phyloP scores from a whole-genome alignment of 2,888 invertebrate genomes.

The Keiferia lycopersicella region DNA sequence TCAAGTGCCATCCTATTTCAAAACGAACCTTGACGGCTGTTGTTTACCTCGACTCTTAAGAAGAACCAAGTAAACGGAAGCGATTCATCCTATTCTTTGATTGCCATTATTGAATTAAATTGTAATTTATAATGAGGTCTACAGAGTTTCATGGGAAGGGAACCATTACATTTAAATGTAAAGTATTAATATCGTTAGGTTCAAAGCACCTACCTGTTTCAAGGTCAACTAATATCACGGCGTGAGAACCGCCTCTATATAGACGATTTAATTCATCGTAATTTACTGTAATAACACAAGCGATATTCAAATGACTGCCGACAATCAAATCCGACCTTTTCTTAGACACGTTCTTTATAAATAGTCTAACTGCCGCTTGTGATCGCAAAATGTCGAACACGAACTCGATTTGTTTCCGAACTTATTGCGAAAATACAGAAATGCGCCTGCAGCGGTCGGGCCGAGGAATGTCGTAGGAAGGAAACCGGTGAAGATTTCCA shows the following conservation, averaged over 20 bases:
- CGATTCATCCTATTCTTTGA: slow-evolving; percentile 62
- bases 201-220: slow-evolving; percentile 58
- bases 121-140: not conserved
- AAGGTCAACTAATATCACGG: slow-evolving; percentile 68
- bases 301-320: slow-evolving; percentile 78
- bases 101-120: slow-evolving; percentile 36
- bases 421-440: slow-evolving; percentile 70
- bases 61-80: slow-evolving; percentile 70
- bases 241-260: slow-evolving; percentile 74
- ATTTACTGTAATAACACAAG: slow-evolving; percentile 76
- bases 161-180: slow-evolving; percentile 5
- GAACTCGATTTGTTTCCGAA: slow-evolving; percentile 75
- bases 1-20: slow-evolving; percentile 81
- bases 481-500: slow-evolving; percentile 22
- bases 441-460: slow-evolving; percentile 55
- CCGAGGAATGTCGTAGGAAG: slow-evolving; percentile 47
- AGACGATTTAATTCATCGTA: slow-evolving; percentile 77
- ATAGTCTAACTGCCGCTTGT: slow-evolving; percentile 73
- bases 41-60: slow-evolving; percentile 70
- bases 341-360: slow-evolving; percentile 79
- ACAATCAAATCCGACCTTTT: slow-evolving; percentile 81
- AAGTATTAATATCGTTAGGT: slow-evolving; percentile 46
- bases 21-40: slow-evolving; percentile 76
- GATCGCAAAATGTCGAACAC: slow-evolving; percentile 79
- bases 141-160: not conserved